These are phyloP conservation scores for Manis javanica DNA, from an alignment of 2,797 vertebrate species.

Conservation along the genomic window DNA sequence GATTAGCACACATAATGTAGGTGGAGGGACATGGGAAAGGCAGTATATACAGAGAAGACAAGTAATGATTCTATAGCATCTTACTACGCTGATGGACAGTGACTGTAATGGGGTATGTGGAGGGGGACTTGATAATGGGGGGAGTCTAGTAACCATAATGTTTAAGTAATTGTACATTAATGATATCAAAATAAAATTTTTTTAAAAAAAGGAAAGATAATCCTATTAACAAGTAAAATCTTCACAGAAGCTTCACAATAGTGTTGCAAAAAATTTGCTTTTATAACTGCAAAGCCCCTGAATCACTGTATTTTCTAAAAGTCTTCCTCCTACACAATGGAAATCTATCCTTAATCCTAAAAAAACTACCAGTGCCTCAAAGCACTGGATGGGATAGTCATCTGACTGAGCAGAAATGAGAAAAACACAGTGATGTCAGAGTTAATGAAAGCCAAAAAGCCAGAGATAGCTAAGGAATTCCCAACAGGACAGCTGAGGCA, in stretches of 20 bases:
- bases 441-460: not conserved
- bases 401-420: constrained; percentile 16
- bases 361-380: not conserved
- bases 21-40: too few relatives aligned
- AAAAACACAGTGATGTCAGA: not conserved
- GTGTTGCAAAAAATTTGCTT: not conserved
- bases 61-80: too few relatives aligned
- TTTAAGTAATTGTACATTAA: too few relatives aligned
- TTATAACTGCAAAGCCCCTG: not conserved
- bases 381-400: not conserved
- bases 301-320: not conserved
- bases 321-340: not conserved
- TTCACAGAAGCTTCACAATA: not conserved
- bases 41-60: too few relatives aligned
- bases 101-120: too few relatives aligned
- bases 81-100: too few relatives aligned
- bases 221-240: not conserved
- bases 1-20: too few relatives aligned
- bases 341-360: constrained; percentile 4
- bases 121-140: too few relatives aligned
- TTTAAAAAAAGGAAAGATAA: not conserved
- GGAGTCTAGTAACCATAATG: too few relatives aligned
- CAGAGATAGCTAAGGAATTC: not conserved
- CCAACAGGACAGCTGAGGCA: not conserved
- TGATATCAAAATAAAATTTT: too few relatives aligned